Evolutionary conservation across 2,113 vertebrate genomes (phyloP).

Genomic region (Mungos mungo): DNA sequence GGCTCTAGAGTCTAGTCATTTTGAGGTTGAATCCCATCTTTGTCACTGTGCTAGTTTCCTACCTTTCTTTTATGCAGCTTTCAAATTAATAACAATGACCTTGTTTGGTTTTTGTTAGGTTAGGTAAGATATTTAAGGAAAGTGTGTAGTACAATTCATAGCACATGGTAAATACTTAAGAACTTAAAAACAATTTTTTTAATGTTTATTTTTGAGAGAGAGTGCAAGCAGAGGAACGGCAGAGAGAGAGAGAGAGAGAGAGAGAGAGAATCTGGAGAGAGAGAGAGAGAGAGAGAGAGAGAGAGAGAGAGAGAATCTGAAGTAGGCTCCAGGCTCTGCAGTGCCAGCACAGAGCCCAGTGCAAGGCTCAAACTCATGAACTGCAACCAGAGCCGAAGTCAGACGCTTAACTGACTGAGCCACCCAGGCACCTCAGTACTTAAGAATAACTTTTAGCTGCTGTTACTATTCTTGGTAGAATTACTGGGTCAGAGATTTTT

Average conservation of each 20-base stretch:
- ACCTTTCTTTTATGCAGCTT: not conserved
- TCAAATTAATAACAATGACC: not conserved
- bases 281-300: too few relatives aligned
- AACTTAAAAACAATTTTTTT: not conserved
- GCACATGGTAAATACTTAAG: not conserved
- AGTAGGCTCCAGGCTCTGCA: too few relatives aligned
- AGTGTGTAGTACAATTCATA: not conserved
- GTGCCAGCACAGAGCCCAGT: too few relatives aligned
- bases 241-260: too few relatives aligned
- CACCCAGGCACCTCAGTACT: not conserved
- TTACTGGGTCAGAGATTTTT: constrained; percentile 17
- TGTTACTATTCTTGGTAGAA: not conserved
- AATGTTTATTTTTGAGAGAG: too few relatives aligned
- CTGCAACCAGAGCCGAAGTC: too few relatives aligned
- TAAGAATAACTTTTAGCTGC: not conserved
- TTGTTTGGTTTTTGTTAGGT: constrained; percentile 14
- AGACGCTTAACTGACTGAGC: too few relatives aligned
- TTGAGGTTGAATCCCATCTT: not conserved
- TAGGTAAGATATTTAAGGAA: constrained; percentile 22
- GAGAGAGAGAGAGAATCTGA: too few relatives aligned
- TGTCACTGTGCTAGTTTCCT: not conserved
- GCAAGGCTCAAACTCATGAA: too few relatives aligned
- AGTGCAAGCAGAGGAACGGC: too few relatives aligned
- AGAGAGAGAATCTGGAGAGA: too few relatives aligned
- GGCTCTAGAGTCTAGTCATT: not conserved